These are phyloP conservation scores for Zootermopsis nevadensis DNA, from an alignment of 2,888 invertebrate genomes.

Conservation along the genomic window DNA sequence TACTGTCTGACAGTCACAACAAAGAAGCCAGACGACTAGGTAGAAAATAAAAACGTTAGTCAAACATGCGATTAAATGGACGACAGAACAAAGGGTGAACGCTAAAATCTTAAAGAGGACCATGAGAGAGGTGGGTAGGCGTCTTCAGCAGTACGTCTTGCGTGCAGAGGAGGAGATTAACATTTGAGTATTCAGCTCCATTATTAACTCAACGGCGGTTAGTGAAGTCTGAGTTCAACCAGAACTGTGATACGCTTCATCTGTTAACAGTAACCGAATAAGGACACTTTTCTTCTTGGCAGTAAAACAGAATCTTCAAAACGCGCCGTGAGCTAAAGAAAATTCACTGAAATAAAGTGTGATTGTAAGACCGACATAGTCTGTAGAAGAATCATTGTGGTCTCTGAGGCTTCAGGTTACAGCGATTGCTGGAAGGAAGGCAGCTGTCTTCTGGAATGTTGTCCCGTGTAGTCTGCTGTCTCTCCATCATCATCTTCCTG, in stretches of 20 bases:
- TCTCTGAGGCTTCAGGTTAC: too few species aligned
- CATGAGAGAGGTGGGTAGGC: not conserved
- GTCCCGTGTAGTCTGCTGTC: too few species aligned
- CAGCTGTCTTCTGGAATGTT: too few species aligned
- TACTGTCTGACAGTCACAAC: not conserved
- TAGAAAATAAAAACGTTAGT: not conserved
- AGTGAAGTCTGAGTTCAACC: not conserved
- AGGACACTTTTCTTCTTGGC: too few species aligned
- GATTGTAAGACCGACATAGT: too few species aligned
- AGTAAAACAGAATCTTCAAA: too few species aligned
- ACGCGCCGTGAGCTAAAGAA: too few species aligned
- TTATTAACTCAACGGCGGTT: not conserved
- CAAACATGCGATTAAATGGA: slow-evolving; percentile 3
- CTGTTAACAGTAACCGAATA: not conserved
- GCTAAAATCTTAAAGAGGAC: not conserved
- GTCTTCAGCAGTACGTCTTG: not conserved
- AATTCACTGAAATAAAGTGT: too few species aligned
- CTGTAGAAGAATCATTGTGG: too few species aligned
- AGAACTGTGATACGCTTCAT: not conserved
- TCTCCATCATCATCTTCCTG: too few species aligned
- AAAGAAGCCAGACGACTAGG: not conserved
- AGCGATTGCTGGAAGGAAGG: too few species aligned
- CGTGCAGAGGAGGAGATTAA: not conserved
- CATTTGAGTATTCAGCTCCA: not conserved
- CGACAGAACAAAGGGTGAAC: not conserved